Evolutionary conservation across 2,113 vertebrate species (phyloP), one percentile per base, ranked within the genome.

Genomic region (Anolis sagrei): DNA sequence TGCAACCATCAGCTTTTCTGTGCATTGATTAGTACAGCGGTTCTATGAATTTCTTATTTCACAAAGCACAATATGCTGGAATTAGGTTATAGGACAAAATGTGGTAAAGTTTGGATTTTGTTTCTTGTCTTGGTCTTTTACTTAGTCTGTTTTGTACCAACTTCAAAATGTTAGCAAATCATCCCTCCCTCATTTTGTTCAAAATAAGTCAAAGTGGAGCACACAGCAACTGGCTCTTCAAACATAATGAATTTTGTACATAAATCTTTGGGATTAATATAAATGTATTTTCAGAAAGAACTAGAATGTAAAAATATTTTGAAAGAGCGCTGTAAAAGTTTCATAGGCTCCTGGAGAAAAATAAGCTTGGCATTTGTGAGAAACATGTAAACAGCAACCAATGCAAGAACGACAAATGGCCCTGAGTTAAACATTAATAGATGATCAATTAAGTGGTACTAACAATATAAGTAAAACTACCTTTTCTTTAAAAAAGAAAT

Each of bases 301-400:
- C 19, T 54, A 44, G 44, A 23, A 23, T 23, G 18, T 39, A 69
- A 36, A 78, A 77, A 48, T 62, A n/a, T 83, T 83, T 51, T 32
- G 54, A 54, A 81, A 54, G 39, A 44, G 39, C 39, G 5, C 39
- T 4, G 39, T 44, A 44, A 44, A 44, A 44, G 39, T 44, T 44
- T 44, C 39, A 44, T 44, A 44, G 2, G 39, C 39, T 44, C 39
- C 39, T 44, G 39, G 39, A 5, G 39, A 44, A 44, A 44, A 44
- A 68, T 32, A 36, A 64, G 14, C 19, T 79, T 64, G 54, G 74
- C 54, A 79, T 4, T 77, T 89, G 69, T 86, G 34, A 82, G 39
- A 54, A 29, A 27, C 0, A 0, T 34, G 13, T 36, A 49, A 13
- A 82, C 27, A 87, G 36, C 64, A 76, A 16, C 49, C 61, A 70